Evolutionary conservation across 2,113 vertebrate genomes (phyloP).

Genomic region (Uria aalge): DNA sequence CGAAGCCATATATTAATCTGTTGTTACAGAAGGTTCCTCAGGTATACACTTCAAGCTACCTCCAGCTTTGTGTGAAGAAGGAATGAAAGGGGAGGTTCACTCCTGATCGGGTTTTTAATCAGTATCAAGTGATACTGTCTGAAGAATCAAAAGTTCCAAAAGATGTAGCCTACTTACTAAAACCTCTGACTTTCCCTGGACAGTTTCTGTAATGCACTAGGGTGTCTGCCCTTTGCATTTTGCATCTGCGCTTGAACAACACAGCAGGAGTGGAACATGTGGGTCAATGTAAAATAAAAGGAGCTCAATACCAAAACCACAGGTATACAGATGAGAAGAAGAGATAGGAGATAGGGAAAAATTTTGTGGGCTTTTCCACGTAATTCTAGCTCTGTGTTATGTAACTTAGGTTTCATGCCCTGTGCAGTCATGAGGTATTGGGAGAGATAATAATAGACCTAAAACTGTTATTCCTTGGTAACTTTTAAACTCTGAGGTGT

Average conservation of each 20-base stretch:
- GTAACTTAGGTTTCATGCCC: background rate
- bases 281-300: background rate
- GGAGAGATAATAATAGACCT: background rate
- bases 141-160: background rate
- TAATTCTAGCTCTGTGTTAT: background rate
- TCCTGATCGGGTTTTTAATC: background rate
- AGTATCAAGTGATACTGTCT: background rate
- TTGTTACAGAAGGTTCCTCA: background rate
- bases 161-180: background rate
- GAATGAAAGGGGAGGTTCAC: background rate
- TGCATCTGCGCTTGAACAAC: background rate
- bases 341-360: background rate
- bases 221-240: background rate
- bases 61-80: background rate
- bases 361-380: rapidly evolving
- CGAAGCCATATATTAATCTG: background rate
- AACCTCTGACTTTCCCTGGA: background rate
- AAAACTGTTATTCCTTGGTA: background rate
- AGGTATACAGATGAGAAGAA: background rate
- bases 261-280: background rate
- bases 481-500: background rate
- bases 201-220: background rate
- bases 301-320: background rate
- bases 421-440: background rate
- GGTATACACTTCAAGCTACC: background rate